phyloP scores from a whole-genome alignment of 2,888 invertebrate genomes.

The Drosophila hamatofila region DNA sequence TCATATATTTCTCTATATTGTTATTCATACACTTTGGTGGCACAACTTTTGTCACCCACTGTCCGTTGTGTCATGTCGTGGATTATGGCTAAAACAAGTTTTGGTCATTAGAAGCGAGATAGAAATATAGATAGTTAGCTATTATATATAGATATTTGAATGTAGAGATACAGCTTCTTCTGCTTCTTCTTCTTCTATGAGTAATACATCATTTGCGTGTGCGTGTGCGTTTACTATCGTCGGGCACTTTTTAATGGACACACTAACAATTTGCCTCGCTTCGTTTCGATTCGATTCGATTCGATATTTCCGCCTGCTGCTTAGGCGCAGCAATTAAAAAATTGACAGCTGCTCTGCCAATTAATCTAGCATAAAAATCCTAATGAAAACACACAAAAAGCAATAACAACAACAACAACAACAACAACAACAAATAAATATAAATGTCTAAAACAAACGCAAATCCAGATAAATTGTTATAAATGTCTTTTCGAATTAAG shows the following conservation, averaged over 20 bases:
- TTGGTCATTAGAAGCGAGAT: slow-evolving; percentile 55
- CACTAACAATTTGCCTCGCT: slow-evolving; percentile 20
- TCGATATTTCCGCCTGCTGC: slow-evolving; percentile 69
- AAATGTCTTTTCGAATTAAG: slow-evolving; percentile 73
- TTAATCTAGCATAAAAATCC: slow-evolving; percentile 63
- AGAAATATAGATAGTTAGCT: not conserved
- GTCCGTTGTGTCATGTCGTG: slow-evolving; percentile 45
- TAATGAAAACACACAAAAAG: slow-evolving; percentile 13
- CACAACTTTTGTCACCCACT: slow-evolving; percentile 40
- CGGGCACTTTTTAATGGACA: slow-evolving; percentile 48
- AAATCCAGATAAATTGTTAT: slow-evolving; percentile 77
- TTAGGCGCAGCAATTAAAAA: slow-evolving; percentile 71
- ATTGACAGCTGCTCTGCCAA: slow-evolving; percentile 68
- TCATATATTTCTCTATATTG: not conserved
- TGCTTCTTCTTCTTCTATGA: slow-evolving; percentile 24
- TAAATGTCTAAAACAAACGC: slow-evolving; percentile 10
- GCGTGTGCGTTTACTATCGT: slow-evolving; percentile 9
- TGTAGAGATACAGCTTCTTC: slow-evolving; percentile 17
- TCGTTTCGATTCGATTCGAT: not conserved
- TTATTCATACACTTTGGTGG: not conserved
- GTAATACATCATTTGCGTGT: slow-evolving; percentile 46
- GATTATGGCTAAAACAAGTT: slow-evolving; percentile 60
- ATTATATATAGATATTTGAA: slow-evolving; percentile 23
- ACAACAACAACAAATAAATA: slow-evolving; percentile 21
- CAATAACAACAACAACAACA: slow-evolving; percentile 3